These are phyloP conservation scores for Choloepus didactylus DNA, from an alignment of 2,797 vertebrate genomes.

Conservation along the genomic window DNA sequence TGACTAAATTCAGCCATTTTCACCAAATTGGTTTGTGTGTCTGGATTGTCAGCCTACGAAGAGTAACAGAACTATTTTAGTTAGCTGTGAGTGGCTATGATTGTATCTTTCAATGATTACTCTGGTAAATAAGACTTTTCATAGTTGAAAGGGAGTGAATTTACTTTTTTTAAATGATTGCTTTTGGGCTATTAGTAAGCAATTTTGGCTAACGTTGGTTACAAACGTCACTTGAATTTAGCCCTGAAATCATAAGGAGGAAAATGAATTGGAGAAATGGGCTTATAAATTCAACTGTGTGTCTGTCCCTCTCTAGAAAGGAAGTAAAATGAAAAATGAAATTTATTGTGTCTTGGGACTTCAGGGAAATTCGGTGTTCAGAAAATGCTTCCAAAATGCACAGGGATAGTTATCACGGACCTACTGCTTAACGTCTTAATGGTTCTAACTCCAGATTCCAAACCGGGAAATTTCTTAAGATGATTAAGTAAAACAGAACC, in stretches of 20 bases:
- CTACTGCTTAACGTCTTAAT: background rate
- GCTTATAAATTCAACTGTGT: slow-evolving; percentile 44
- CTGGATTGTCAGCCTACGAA: background rate
- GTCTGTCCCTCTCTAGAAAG: background rate
- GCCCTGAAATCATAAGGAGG: background rate
- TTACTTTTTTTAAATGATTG: background rate
- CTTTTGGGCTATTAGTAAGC: background rate
- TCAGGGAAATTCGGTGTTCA: background rate
- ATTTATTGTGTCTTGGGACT: slow-evolving; percentile 15
- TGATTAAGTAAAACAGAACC: background rate
- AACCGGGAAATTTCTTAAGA: background rate
- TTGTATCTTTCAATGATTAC: background rate
- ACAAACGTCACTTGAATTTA: slow-evolving; percentile 28
- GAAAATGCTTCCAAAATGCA: slow-evolving; percentile 15
- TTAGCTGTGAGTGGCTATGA: background rate
- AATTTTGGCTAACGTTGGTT: background rate
- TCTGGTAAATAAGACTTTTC: background rate
- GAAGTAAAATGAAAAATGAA: slow-evolving; percentile 14
- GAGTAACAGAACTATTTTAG: background rate
- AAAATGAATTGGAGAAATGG: slow-evolving; percentile 21
- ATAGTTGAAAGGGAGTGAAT: background rate
- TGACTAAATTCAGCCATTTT: background rate
- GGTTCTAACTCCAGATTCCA: background rate
- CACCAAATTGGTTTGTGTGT: background rate
- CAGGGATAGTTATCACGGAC: background rate